Evolutionary conservation across 1,140 invertebrate species (phyloP), one percentile per base, ranked within the genome.

Genomic region (Lepidurus packardi): DNA sequence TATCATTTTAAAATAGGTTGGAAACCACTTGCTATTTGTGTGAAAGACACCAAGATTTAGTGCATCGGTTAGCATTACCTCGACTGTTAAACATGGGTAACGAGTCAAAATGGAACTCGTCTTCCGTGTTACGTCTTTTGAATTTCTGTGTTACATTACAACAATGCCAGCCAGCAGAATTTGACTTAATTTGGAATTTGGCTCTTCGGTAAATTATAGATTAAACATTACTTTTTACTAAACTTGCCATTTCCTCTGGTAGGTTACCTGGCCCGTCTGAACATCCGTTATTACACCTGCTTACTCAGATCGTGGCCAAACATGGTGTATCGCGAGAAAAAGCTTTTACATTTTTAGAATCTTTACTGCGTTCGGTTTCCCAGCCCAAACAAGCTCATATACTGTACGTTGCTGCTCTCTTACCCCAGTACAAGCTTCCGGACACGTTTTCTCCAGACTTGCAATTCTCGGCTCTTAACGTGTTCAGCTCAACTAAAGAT

Each of bases 1-100:
- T 65, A 1, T 13, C 8, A 65, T 65, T 21, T 65, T 0, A 7
- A 9, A 7, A 7, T 65, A 65, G 53, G 53, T 21, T 65, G 21
- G 53, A 65, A 65, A n/a, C 53, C 53, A 65, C 53, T 7, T n/a
- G 53, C 53, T 65, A 65, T 65, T 65, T 65, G n/a, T 65, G 8
- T 7, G 53, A 65, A 21, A 13, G 53, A 65, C 53, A 65, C 53
- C 53, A 65, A 65, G 53, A 65, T 7, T 21, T 65, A 65, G 53
- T 65, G 21, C 53, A 65, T n/a, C 16, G 53, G 16, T 65, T 65
- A 21, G 16, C 53, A 13, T 65, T 65, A 13, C 21, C 53, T 16
- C 53, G 53, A 16, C 53, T 65, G 5, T 7, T 65, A 21, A 21
- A 65, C 53, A 13, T 65, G 53, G 53, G 53, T 21, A 65, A 65